phyloP scores from a whole-genome alignment of 2,888 invertebrate genomes.

The Drosophila gaucha region DNA sequence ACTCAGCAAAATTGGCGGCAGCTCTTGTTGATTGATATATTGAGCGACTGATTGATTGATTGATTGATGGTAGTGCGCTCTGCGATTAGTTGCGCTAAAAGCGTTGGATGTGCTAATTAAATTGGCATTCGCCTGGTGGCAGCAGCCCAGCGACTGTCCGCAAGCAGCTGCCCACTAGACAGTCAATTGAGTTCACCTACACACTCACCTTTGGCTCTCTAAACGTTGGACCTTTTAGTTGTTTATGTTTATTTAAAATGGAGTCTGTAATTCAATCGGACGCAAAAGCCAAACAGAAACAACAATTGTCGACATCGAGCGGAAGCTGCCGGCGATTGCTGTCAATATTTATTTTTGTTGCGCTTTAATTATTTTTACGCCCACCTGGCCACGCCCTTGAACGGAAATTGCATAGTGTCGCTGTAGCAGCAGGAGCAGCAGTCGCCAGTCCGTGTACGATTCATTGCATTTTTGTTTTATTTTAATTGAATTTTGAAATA shows the following conservation, averaged over 20 bases:
- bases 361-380: slow-evolving; percentile 75
- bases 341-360: slow-evolving; percentile 53
- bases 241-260: slow-evolving; percentile 13
- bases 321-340: slow-evolving; percentile 45
- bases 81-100: slow-evolving; percentile 45
- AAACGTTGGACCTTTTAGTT: slow-evolving; percentile 8
- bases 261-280: slow-evolving; percentile 60
- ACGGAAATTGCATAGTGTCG: slow-evolving; percentile 76
- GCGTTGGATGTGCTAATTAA: slow-evolving; percentile 48
- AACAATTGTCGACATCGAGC: slow-evolving; percentile 36
- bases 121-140: slow-evolving; percentile 43
- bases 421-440: slow-evolving; percentile 19
- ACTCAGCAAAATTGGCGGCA: slow-evolving; percentile 41
- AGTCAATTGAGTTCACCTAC: slow-evolving; percentile 5
- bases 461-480: slow-evolving; percentile 58
- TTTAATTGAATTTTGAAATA: slow-evolving; percentile 80
- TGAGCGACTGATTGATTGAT: slow-evolving; percentile 42
- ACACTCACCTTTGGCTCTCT: slow-evolving; percentile 14
- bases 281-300: slow-evolving; percentile 42
- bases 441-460: slow-evolving; percentile 17
- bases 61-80: slow-evolving; percentile 5
- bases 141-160: slow-evolving; percentile 4
- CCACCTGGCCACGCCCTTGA: slow-evolving; percentile 73
- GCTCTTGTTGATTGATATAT: slow-evolving; percentile 46
- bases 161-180: slow-evolving; percentile 13